These are phyloP conservation scores for Papilio helenus DNA, from an alignment of 1,140 invertebrate species.

Conservation along the genomic window DNA sequence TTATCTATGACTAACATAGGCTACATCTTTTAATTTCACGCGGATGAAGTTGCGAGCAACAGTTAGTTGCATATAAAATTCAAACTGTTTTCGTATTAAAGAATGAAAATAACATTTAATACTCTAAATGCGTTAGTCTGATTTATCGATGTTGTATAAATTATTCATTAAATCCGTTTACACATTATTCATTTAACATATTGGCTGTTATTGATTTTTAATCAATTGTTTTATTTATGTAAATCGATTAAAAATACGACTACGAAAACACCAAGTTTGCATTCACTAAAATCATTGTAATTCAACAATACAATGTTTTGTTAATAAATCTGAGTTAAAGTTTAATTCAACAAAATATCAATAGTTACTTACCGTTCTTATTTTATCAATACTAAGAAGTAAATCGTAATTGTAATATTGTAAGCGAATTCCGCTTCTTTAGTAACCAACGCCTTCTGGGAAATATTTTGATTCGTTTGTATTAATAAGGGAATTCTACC, in stretches of 20 bases:
- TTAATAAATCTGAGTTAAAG: not conserved
- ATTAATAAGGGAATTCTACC: conserved; percentile 53
- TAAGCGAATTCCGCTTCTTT: conserved; percentile 42
- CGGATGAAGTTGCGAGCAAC: too few species aligned
- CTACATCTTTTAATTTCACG: too few species aligned
- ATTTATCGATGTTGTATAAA: not conserved
- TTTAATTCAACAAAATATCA: not conserved
- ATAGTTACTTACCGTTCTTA: not conserved
- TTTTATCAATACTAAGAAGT: not conserved
- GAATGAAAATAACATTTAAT: not conserved
- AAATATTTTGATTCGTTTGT: conserved; percentile 54
- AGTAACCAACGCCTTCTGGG: conserved; percentile 52
- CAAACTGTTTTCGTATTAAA: not conserved
- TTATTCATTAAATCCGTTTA: not conserved
- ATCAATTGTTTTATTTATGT: not conserved
- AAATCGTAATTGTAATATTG: conserved; percentile 19
- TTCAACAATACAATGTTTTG: not conserved
- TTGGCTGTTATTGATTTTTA: not conserved
- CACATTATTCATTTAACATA: not conserved
- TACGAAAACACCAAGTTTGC: not conserved
- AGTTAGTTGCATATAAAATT: not conserved
- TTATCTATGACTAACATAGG: too few species aligned
- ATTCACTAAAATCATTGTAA: not conserved
- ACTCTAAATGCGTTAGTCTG: not conserved
- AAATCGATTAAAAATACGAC: not conserved